Evolutionary conservation across 2,797 vertebrate genomes (phyloP).

Genomic region (Rhincodon typus): DNA sequence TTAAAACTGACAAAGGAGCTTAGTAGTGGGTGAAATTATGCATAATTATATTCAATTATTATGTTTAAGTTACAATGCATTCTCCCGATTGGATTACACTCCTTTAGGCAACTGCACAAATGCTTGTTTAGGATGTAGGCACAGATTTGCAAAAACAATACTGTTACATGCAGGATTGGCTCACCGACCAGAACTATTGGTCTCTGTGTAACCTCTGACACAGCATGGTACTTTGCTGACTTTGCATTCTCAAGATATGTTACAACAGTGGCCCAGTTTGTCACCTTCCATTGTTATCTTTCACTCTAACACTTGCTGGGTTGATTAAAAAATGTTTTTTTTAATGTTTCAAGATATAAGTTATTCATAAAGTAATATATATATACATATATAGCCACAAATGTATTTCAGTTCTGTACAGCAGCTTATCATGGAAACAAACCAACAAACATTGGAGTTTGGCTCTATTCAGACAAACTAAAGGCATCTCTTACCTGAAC

Average conservation of each 20-base stretch:
- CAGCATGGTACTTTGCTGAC: not conserved
- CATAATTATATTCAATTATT: slow-evolving; percentile 25
- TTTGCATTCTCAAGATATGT: not conserved
- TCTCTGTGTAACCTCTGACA: not conserved
- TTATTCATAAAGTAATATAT: no score
- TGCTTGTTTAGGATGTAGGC: not conserved
- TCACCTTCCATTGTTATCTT: not conserved
- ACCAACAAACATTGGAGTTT: no score
- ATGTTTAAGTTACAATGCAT: not conserved
- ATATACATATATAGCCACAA: no score
- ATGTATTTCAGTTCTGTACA: no score
- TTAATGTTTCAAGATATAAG: no score
- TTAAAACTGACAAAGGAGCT: slow-evolving; percentile 27
- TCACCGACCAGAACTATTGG: not conserved
- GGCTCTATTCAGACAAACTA: no score
- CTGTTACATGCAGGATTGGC: not conserved
- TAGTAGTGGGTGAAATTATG: not conserved
- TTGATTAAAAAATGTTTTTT: not conserved
- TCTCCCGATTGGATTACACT: slow-evolving; percentile 6
- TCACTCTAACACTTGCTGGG: not conserved
- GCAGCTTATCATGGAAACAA: no score
- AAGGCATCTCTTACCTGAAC: no score
- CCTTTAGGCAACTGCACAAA: slow-evolving; percentile 19
- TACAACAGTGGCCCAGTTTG: not conserved
- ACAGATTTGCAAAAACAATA: not conserved